Evolutionary conservation across 2,113 vertebrate species (phyloP).

Genomic region (Andinoacara biseriatus): DNA sequence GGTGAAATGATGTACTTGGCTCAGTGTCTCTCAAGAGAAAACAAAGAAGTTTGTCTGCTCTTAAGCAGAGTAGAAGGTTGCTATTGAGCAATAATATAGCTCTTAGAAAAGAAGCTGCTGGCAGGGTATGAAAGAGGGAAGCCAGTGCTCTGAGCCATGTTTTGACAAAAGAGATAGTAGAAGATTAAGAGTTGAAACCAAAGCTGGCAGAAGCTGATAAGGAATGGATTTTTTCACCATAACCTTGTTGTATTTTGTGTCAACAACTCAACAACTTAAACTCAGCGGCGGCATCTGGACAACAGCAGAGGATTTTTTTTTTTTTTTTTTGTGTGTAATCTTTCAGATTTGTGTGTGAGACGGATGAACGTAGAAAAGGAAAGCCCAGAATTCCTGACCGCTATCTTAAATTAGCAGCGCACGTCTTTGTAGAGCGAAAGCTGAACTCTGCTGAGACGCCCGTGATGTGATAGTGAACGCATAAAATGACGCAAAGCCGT

Average conservation of each 20-base stretch:
- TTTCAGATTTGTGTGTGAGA: background rate
- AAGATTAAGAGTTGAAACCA: conserved; percentile 66
- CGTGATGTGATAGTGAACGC: background rate
- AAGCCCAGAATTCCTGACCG: background rate
- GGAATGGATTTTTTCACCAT: conserved; percentile 27
- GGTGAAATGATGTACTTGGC: conserved; percentile 42
- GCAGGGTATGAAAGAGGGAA: conserved; percentile 38
- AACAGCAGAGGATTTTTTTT: background rate
- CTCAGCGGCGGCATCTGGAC: background rate
- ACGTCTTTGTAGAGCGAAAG: background rate
- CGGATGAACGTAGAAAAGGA: background rate
- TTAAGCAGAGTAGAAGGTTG: conserved; percentile 48
- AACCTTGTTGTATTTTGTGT: conserved; percentile 44
- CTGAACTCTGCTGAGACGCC: background rate
- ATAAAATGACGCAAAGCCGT: background rate
- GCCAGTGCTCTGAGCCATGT: conserved; percentile 40
- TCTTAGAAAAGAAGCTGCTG: conserved; percentile 49
- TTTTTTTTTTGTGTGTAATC: background rate
- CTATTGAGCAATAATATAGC: conserved; percentile 47
- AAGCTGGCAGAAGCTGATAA: conserved; percentile 59
- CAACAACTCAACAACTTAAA: conserved; percentile 6
- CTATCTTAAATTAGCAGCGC: background rate
- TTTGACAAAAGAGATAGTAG: conserved; percentile 61
- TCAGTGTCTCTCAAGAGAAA: conserved; percentile 47
- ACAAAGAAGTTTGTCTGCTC: conserved; percentile 57